A percentile compares a stretch with the other conserved stretches of the same genome.
Evolutionary conservation across 2,113 vertebrate genomes (phyloP).

Genomic region (Glaucomys volans): DNA sequence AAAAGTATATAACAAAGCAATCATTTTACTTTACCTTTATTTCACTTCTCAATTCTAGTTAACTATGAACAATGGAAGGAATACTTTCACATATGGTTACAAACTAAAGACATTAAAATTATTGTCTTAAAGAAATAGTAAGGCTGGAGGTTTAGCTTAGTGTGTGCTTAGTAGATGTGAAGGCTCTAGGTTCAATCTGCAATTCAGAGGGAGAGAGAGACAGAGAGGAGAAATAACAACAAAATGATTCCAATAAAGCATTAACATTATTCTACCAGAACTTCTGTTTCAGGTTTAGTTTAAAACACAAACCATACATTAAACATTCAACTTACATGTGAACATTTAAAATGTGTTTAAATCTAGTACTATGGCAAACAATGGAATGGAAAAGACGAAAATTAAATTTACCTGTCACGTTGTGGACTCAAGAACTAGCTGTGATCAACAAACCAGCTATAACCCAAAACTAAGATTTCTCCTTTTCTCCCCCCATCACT

Average conservation of each 20-base stretch:
- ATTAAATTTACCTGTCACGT: constrained; percentile 23
- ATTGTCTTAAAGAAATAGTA: constrained; percentile 38
- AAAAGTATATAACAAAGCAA: constrained; percentile 5
- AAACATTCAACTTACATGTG: constrained; percentile 31
- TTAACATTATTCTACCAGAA: neutral
- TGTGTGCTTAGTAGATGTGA: neutral
- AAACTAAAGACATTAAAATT: constrained; percentile 38
- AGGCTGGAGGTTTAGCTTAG: neutral
- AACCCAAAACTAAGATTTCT: neutral
- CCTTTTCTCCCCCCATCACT: too few species aligned
- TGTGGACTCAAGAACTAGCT: neutral
- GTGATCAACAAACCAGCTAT: neutral
- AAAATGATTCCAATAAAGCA: constrained; percentile 7
- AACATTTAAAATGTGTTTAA: constrained; percentile 31
- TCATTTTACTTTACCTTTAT: constrained; percentile 43
- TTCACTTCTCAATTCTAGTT: constrained; percentile 41
- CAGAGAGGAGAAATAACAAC: neutral
- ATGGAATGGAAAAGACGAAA: neutral
- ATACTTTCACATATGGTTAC: neutral
- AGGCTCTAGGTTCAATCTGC: neutral
- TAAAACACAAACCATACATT: constrained; percentile 4
- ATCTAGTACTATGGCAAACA: constrained; percentile 14
- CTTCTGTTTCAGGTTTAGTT: neutral
- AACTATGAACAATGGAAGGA: neutral
- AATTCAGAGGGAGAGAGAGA: neutral